Evolutionary conservation across 2,888 invertebrate species (phyloP).

Genomic region (Tipula confusa): DNA sequence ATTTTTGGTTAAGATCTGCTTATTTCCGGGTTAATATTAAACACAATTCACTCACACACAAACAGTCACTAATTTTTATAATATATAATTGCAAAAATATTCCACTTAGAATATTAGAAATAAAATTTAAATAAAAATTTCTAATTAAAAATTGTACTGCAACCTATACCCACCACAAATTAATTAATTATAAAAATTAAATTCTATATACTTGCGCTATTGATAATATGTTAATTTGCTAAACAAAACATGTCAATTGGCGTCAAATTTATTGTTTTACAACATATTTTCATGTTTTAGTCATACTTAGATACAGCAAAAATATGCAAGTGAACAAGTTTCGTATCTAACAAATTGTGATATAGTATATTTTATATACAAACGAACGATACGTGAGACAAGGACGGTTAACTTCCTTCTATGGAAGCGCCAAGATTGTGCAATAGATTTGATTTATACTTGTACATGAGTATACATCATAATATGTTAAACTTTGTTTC

Average conservation of each 20-base stretch:
- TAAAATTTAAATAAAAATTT: neutral
- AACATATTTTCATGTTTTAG: neutral
- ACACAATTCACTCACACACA: neutral
- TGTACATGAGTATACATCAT: neutral
- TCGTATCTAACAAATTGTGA: neutral
- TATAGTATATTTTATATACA: neutral
- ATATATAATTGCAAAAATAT: neutral
- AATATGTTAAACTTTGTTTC: neutral
- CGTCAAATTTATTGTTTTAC: conserved; percentile 16
- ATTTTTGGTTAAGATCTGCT: neutral
- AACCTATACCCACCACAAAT: neutral
- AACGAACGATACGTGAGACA: neutral
- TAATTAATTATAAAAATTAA: neutral
- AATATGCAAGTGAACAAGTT: neutral
- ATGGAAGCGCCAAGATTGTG: neutral
- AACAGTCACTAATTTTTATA: neutral
- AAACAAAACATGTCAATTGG: neutral
- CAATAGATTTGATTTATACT: neutral
- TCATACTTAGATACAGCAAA: neutral
- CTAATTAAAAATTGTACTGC: neutral
- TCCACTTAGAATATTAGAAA: neutral
- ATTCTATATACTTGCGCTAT: neutral
- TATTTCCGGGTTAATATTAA: neutral
- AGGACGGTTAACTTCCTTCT: neutral
- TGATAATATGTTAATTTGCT: neutral